Evolutionary conservation across 2,113 vertebrate genomes (phyloP), one percentile per base, ranked within the genome.

Genomic region (Hemiprocne comata): DNA sequence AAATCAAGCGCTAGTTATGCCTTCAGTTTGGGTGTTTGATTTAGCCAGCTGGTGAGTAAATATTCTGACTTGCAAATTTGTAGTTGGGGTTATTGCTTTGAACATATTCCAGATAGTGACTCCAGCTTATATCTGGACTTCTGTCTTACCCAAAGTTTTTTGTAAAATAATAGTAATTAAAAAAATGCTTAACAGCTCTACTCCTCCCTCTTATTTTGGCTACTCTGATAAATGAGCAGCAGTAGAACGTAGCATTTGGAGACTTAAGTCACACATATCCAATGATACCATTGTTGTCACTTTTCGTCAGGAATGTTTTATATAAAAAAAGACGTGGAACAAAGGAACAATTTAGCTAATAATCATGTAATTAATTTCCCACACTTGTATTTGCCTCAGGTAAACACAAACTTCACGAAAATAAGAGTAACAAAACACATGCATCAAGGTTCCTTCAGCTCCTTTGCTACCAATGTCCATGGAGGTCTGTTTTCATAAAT

Each of bases 361-460:
- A 61, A 20, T 96, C 80, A 53, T 95, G 88, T 96, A 82, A 94
- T 95, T 96, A 84, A 89, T 96, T 96, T 96, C 92, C 83, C 83
- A 92, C 95, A 92, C 93, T 96, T 96, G 86, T 96, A 93, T 97
- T 95, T 97, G 89, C 94, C 95, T 95, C 92, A 95, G 90, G 95
- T 96, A 97, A 93, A 96, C 93, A 94, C 85, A 96, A 95, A 96
- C 93, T 90, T 96, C 86, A 74, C 93, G 96, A 97, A 96, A 96
- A 94, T 96, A 94, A 90, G 94, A 94, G 83, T 96, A 96, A 97
- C 96, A 97, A 97, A 97, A 96, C 58, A 96, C 66, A 93, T 93
- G 83, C 94, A 94, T 96, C 92, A 96, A 96, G 94, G 94, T 94
- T 95, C 83, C 95, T 96, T 96, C 92, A 96, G 73, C 90, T 86